Evolutionary conservation across 1,140 invertebrate species (phyloP).

Genomic region (Chrysopa pallens): DNA sequence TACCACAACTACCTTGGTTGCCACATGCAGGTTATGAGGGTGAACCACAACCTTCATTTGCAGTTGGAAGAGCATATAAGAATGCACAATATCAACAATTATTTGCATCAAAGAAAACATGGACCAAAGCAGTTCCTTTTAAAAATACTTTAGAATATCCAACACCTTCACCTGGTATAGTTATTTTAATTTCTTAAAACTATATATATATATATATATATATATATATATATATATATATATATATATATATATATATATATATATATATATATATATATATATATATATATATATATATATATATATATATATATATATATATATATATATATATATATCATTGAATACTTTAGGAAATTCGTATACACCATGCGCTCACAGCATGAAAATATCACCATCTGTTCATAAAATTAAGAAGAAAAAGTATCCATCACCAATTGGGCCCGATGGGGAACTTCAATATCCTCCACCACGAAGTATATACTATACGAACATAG

Average conservation of each 20-base stretch:
- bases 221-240: no score
- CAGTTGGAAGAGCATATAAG: conserved; percentile 19
- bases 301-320: neutral
- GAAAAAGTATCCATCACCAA: conserved; percentile 12
- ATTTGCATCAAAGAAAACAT: conserved; percentile 29
- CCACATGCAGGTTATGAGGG: conserved; percentile 22
- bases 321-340: neutral
- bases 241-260: no score
- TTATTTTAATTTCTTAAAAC: no score
- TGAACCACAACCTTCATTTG: conserved; percentile 14
- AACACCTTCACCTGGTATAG: conserved; percentile 22
- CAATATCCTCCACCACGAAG: conserved; percentile 21
- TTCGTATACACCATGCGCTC: conserved; percentile 31
- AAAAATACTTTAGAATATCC: conserved; percentile 32
- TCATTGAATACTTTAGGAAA: conserved; percentile 11
- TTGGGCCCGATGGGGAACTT: conserved; percentile 20
- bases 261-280: no score
- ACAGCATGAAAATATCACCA: conserved; percentile 28
- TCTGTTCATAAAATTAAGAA: conserved; percentile 24
- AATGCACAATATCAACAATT: conserved; percentile 29
- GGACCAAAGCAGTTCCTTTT: conserved; percentile 35
- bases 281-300: no score
- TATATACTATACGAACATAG: neutral
- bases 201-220: no score
- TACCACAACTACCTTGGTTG: conserved; percentile 18